A percentile compares a stretch with the other conserved stretches of the same genome.
phyloP scores from a whole-genome alignment of 2,888 invertebrate genomes.

The Hemaris fuciformis region DNA sequence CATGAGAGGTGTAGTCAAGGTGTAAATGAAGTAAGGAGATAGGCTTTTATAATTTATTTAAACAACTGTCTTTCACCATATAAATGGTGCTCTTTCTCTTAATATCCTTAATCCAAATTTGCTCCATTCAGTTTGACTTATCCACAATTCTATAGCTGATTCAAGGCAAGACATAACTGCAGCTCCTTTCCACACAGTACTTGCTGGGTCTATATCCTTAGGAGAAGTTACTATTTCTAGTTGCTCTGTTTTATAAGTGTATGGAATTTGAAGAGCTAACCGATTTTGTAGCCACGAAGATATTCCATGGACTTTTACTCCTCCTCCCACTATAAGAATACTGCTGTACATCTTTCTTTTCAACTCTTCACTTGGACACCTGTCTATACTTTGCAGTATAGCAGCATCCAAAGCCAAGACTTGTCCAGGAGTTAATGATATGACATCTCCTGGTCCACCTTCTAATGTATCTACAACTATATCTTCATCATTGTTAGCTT shows the following conservation, averaged over 20 bases:
- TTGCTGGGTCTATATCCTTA: constrained; percentile 95
- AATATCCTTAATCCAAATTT: constrained; percentile 91
- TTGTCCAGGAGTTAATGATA: constrained; percentile 88
- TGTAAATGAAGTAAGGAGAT: background rate
- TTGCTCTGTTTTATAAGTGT: constrained; percentile 89
- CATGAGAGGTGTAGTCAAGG: too few relatives aligned
- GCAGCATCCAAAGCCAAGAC: constrained; percentile 94
- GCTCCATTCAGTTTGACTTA: constrained; percentile 91
- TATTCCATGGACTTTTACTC: constrained; percentile 91
- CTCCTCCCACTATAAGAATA: constrained; percentile 95
- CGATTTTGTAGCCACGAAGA: constrained; percentile 94
- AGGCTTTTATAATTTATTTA: background rate
- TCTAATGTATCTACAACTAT: constrained; percentile 86
- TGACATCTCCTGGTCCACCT: constrained; percentile 83
- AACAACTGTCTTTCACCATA: constrained; percentile 82
- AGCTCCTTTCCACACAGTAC: constrained; percentile 97
- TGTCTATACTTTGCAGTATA: constrained; percentile 94
- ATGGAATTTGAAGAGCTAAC: constrained; percentile 91
- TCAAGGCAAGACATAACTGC: constrained; percentile 96
- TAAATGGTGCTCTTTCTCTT: constrained; percentile 95
- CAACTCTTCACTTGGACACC: constrained; percentile 92
- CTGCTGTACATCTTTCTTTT: constrained; percentile 97
- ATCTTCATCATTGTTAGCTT: constrained; percentile 84
- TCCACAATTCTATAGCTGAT: constrained; percentile 96
- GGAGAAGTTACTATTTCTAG: constrained; percentile 94